Percentiles rank a stretch among this genome's conserved stretches.
Evolutionary conservation across 2,113 vertebrate genomes (phyloP).

Genomic region (Geothlypis trichas): DNA sequence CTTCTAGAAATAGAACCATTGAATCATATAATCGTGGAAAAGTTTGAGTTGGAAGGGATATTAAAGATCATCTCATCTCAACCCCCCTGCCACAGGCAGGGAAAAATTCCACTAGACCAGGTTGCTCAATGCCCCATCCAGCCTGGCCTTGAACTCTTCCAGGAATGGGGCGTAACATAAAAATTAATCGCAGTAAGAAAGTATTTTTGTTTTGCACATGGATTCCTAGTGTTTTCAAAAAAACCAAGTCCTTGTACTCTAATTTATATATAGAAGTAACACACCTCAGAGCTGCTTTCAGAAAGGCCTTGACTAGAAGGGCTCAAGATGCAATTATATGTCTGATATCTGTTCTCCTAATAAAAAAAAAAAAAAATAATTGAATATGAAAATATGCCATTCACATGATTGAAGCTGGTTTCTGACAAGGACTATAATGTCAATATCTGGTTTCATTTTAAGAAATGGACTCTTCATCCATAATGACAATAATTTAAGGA

Average conservation of each 20-base stretch:
- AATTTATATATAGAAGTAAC: not conserved
- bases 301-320: not conserved
- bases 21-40: not conserved
- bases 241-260: not conserved
- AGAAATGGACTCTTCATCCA: not conserved
- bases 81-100: rapidly evolving
- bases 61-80: not conserved
- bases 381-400: not conserved
- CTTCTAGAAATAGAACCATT: not conserved
- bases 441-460: not conserved
- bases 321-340: not conserved
- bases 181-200: not conserved
- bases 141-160: not conserved
- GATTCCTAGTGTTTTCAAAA: not conserved
- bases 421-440: not conserved
- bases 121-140: too few species aligned
- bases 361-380: not conserved
- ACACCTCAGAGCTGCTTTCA: not conserved
- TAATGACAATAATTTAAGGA: not conserved
- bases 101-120: not conserved
- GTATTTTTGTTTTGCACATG: not conserved
- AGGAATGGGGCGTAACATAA: not conserved
- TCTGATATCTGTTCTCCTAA: not conserved
- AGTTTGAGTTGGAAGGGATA: not conserved
- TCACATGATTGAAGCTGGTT: not conserved